phyloP scores from a whole-genome alignment of 2,113 vertebrate genomes.

The Malurus alboscapulatus region DNA sequence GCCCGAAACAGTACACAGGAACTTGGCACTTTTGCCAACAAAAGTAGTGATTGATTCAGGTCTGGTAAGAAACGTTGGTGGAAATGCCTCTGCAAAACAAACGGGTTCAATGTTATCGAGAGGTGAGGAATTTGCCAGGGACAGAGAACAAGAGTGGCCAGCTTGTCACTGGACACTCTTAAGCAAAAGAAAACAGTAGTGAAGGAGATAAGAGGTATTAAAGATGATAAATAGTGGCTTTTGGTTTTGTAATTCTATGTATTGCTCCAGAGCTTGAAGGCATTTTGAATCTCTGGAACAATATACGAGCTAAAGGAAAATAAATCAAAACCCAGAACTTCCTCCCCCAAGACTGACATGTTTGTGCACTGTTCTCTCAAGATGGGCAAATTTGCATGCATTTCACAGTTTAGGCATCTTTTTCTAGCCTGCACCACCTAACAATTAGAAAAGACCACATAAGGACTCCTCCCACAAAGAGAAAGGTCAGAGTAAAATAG shows the following conservation, averaged over 20 bases:
- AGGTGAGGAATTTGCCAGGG: neutral
- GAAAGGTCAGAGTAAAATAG: neutral
- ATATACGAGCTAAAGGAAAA: neutral
- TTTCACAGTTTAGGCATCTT: neutral
- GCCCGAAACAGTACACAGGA: constrained; percentile 90
- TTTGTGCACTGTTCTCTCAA: neutral
- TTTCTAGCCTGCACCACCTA: neutral
- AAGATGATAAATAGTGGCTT: neutral
- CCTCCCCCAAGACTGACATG: neutral
- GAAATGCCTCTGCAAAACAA: constrained; percentile 95
- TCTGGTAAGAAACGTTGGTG: constrained; percentile 91
- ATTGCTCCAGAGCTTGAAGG: neutral
- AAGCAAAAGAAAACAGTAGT: neutral
- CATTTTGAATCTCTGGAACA: neutral
- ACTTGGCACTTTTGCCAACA: constrained; percentile 88
- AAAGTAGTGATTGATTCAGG: constrained; percentile 91
- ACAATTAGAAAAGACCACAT: neutral
- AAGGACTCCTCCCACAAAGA: neutral
- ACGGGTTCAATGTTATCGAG: constrained; percentile 61
- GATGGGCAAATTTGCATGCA: neutral
- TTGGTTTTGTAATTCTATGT: neutral
- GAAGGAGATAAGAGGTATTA: neutral
- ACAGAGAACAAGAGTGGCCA: constrained; percentile 5
- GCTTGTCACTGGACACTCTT: neutral
- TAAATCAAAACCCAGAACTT: neutral